Evolutionary conservation across 1,140 invertebrate genomes (phyloP), one percentile per base, ranked within the genome.

Genomic region (Coptotermes formosanus): DNA sequence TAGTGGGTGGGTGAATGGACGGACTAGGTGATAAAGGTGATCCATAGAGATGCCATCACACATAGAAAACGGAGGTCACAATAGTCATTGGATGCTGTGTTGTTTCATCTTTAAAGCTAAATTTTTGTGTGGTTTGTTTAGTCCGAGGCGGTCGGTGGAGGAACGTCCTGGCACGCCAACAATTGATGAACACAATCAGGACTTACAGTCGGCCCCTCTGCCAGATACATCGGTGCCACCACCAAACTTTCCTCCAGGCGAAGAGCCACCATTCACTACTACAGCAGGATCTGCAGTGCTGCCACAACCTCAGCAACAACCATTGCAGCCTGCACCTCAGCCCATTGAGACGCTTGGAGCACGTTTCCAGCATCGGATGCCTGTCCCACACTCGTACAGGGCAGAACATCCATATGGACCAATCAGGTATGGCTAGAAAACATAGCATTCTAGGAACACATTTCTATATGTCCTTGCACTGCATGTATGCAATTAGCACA

Each of bases 151-250:
- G 86, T 89, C 91, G 52, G 91, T 92, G 30, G 94, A 95, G 89
- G 94, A 95, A 87, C 91, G 95, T 75, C 92, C 94, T 21, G 94
- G 94, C 52, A 95, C 95, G 25, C 95, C 95, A 4, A 95, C 94
- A 21, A 93, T 95, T 86, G 94, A 95, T 90, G 93, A 94, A 89
- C 81, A 83, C 44, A 87, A 64, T 45, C 69, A 85, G 21, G 87
- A 87, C 43, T 16, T 59, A 7, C 23, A 82, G 9, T 44, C 52
- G 21, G 25, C 83, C 32, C 23, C 45, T 44, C 84, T 89, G 43
- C 87, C 87, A 7, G 87, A 88, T 83, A 89, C 88, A 4, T 88
- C 86, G 12, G 82, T 88, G 43, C 88, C 88, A 11, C 88, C 88
- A 25, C 87, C 87, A 38, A 86, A 87, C 86, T 83, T 86, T 30